Base-by-base conservation (phyloP, 2,797 vertebrate genomes). In the Pangasius krempfi region DNA sequence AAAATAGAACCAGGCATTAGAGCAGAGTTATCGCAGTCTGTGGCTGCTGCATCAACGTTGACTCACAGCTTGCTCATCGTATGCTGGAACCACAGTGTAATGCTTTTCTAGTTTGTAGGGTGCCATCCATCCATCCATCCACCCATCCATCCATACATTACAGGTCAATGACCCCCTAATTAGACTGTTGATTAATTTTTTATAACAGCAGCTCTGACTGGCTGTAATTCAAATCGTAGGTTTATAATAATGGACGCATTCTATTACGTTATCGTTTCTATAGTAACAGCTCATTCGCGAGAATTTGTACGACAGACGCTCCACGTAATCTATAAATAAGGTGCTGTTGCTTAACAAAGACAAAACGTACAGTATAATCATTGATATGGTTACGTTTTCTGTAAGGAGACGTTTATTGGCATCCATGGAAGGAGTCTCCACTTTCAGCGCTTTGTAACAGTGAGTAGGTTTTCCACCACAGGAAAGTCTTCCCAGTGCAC, bases 21-120 rank as follows among this genome's bases (percentile, higher is more conserved):
- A 44, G 50, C 20, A 9, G 79, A 75, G 25, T 62, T 88, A 40
- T 66, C 68, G 33, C 60, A 73, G 73, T 22, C 25, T 86, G 85
- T 33, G 85, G 70, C 20, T 30, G 30, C 85, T 78, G 50, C 78
- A 73, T 52, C 85, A 78, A 6, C 14, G 12, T 2, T 87, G 72
- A 89, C 80, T 87, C 56, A 87, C 44, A 13, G 52, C 58, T 56
- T 84, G 54, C 58, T 82, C 54, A 86, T 44, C 18, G 20, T 16
- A 54, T 10, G 62, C 30, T 80, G 18, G 27, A 44, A 44, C 62
- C 82, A 22, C 16, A 52, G 1, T 33, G 8, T 0, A 52, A 52
- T 22, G 18, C n/a, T 52, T 22, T 68, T 52, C 82, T 68, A 68
- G 44, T 60, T 33, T 52, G 5, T 13, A 50, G 64, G n/a, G n/a